Conservation (phyloP, 2,888 invertebrate species). For the Amphipoea oculea region DNA sequence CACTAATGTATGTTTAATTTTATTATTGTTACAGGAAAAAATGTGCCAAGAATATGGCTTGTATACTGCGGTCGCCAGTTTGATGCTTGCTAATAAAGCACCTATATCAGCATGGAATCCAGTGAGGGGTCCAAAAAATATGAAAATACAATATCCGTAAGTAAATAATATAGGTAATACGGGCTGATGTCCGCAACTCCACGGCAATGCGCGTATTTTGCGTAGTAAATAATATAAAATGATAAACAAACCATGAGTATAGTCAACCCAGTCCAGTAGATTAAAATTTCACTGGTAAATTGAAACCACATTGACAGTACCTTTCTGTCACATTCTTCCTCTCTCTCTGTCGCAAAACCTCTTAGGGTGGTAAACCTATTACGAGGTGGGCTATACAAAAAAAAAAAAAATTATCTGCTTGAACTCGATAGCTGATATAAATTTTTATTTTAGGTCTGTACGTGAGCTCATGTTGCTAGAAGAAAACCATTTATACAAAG, state of each 20-base stretch:
- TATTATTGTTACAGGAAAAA: slow-evolving; percentile 80
- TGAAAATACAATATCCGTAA: slow-evolving; percentile 86
- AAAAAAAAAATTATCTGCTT: background rate
- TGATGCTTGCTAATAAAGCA: slow-evolving; percentile 93
- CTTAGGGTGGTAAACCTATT: background rate
- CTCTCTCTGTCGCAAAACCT: background rate
- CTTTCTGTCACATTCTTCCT: background rate
- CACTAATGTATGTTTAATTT: background rate
- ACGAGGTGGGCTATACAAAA: background rate
- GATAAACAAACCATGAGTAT: background rate
- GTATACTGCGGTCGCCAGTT: slow-evolving; percentile 92
- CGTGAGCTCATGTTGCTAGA: slow-evolving; percentile 81
- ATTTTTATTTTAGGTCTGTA: slow-evolving; percentile 76
- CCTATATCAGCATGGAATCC: slow-evolving; percentile 94
- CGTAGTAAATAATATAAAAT: slow-evolving; percentile 67
- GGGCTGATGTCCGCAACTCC: no score
- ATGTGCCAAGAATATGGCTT: slow-evolving; percentile 90
- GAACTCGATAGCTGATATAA: background rate
- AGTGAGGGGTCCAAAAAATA: slow-evolving; percentile 90
- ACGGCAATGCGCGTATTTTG: no score
- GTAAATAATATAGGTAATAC: slow-evolving; percentile 68
- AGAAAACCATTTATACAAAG: slow-evolving; percentile 83
- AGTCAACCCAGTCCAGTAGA: background rate
- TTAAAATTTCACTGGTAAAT: no score
- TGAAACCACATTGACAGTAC: background rate